A percentile compares a stretch with the other conserved stretches of the same genome.
phyloP scores from a whole-genome alignment of 2,113 vertebrate species.

The Peromyscus leucopus region DNA sequence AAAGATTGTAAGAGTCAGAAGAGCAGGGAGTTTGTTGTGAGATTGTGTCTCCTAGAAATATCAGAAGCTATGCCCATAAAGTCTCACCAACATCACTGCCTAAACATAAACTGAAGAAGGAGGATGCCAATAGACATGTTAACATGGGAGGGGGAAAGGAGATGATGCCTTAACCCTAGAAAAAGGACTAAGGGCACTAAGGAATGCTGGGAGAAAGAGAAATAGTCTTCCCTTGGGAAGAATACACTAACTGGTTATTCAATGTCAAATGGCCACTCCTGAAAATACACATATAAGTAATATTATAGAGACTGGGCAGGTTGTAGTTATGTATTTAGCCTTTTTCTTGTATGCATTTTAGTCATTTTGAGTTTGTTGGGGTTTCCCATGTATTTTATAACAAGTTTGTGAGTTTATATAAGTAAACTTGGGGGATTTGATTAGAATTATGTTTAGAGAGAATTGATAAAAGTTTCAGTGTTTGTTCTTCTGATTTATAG shows the following conservation, averaged over 20 bases:
- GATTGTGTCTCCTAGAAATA: too few species aligned
- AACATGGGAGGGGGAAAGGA: background rate
- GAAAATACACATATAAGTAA: too few species aligned
- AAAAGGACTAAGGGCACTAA: background rate
- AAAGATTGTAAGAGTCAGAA: too few species aligned
- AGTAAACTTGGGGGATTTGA: background rate
- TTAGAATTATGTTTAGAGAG: conserved; percentile 12
- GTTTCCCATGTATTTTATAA: background rate
- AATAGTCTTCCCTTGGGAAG: too few species aligned
- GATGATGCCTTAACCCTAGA: background rate
- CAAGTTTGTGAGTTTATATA: background rate
- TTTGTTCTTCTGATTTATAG: background rate
- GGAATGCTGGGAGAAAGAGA: too few species aligned
- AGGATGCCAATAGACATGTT: background rate
- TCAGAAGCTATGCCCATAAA: too few species aligned
- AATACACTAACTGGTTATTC: too few species aligned
- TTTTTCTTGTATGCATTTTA: background rate
- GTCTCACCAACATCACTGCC: background rate
- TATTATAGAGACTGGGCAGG: background rate
- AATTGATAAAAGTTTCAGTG: background rate
- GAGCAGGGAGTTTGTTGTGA: too few species aligned
- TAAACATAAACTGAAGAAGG: background rate
- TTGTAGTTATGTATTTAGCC: background rate
- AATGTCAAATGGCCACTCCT: too few species aligned
- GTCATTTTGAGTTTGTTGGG: background rate